phyloP scores from a whole-genome alignment of 2,113 vertebrate species.

The Anguilla japonica region DNA sequence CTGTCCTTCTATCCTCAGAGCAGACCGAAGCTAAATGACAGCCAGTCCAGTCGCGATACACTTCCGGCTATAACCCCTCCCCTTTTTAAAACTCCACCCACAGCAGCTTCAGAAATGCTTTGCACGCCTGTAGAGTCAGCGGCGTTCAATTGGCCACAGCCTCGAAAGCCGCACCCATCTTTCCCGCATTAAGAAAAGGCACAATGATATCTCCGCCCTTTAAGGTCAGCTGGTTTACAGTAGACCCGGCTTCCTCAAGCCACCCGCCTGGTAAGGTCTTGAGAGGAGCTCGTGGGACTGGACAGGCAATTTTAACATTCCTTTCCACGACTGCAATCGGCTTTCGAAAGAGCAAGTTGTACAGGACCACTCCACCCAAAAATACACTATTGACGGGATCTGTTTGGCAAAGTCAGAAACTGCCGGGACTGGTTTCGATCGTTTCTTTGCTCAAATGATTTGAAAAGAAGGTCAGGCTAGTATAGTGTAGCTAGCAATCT shows the following conservation, averaged over 20 bases:
- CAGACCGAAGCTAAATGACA: conserved; percentile 92
- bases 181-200: conserved; percentile 37
- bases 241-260: conserved; percentile 18
- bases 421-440: background rate
- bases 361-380: conserved; percentile 12
- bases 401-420: conserved; percentile 4
- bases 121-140: conserved; percentile 54
- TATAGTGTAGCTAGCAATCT: background rate
- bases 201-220: conserved; percentile 59
- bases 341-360: background rate
- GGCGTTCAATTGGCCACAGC: conserved; percentile 49
- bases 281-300: conserved; percentile 12
- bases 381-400: background rate
- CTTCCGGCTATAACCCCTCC: conserved; percentile 81
- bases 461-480: background rate
- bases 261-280: conserved; percentile 49
- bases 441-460: background rate
- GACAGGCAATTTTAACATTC: conserved; percentile 1
- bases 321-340: background rate
- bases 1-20: conserved; percentile 81
- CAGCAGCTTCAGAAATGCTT: background rate
- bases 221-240: conserved; percentile 50
- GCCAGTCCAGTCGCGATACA: conserved; percentile 86
- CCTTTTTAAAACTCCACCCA: conserved; percentile 38
- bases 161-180: conserved; percentile 35